Conservation (phyloP, 2,797 vertebrate species). For the Lophotriccus pileatus region DNA sequence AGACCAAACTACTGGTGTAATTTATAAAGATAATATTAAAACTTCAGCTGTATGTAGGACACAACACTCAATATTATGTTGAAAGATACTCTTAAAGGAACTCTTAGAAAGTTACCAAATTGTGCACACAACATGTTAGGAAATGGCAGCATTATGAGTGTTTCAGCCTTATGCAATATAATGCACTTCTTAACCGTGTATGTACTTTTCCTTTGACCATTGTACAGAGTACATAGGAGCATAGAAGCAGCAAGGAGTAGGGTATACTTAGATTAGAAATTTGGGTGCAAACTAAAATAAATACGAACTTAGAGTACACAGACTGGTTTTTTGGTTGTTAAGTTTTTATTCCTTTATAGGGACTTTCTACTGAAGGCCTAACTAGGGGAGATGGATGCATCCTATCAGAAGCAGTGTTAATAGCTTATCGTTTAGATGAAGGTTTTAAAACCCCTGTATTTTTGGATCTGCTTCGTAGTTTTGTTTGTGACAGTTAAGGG, state of each 20-base stretch:
- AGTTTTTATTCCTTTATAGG: background rate
- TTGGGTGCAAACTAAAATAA: background rate
- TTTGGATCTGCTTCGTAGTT: background rate
- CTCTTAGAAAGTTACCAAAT: background rate
- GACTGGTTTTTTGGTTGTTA: background rate
- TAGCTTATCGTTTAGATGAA: background rate
- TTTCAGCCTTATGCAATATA: background rate
- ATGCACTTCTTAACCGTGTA: background rate
- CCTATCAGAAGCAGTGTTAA: background rate
- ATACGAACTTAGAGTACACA: background rate
- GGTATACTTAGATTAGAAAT: background rate
- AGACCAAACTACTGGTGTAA: background rate
- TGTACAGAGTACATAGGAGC: background rate
- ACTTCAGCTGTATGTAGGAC: background rate
- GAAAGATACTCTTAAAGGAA: background rate
- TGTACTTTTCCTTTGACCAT: background rate
- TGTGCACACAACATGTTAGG: background rate
- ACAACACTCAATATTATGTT: background rate
- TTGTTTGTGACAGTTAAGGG: background rate
- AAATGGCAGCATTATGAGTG: background rate
- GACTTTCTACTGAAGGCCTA: background rate
- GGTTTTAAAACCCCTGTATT: background rate
- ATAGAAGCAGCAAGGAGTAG: background rate
- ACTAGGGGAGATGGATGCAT: background rate
- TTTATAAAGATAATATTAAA: background rate